phyloP scores from a whole-genome alignment of 2,888 invertebrate genomes.

The Leptinotarsa haldemani region DNA sequence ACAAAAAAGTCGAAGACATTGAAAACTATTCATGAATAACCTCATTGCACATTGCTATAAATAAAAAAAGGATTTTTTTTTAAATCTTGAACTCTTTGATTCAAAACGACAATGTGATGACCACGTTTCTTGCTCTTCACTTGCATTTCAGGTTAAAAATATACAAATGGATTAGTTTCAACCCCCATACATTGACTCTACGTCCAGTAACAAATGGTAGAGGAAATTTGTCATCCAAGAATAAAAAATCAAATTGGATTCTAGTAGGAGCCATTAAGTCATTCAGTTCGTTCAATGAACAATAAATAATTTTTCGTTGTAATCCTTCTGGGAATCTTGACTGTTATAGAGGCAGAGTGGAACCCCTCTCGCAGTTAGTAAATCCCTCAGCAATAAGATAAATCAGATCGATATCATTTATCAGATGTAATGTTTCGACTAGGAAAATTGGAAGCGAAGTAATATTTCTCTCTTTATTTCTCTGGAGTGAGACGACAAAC shows the following conservation, averaged over 20 bases:
- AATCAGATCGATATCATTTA: constrained; percentile 14
- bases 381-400: constrained; percentile 16
- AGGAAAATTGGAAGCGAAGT: constrained; percentile 6
- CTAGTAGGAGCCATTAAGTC: background rate
- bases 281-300: background rate
- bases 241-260: background rate
- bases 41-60: too few relatives aligned
- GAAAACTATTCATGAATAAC: too few relatives aligned
- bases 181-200: too few relatives aligned
- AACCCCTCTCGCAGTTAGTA: background rate
- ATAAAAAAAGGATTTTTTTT: too few relatives aligned
- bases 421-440: constrained; percentile 8
- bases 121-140: too few relatives aligned
- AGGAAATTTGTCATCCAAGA: background rate
- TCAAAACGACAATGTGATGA: too few relatives aligned
- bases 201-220: too few relatives aligned
- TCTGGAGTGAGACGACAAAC: constrained; percentile 3
- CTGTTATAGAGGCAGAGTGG: background rate
- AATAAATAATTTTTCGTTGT: constrained; percentile 9
- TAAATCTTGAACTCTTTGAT: too few relatives aligned
- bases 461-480: constrained; percentile 4
- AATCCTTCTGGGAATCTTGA: constrained; percentile 16
- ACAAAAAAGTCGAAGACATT: too few relatives aligned
- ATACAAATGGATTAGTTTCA: too few relatives aligned
- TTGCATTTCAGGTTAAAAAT: too few relatives aligned